Base-by-base conservation (phyloP, 2,113 vertebrate species). In the Mustelus asterias region DNA sequence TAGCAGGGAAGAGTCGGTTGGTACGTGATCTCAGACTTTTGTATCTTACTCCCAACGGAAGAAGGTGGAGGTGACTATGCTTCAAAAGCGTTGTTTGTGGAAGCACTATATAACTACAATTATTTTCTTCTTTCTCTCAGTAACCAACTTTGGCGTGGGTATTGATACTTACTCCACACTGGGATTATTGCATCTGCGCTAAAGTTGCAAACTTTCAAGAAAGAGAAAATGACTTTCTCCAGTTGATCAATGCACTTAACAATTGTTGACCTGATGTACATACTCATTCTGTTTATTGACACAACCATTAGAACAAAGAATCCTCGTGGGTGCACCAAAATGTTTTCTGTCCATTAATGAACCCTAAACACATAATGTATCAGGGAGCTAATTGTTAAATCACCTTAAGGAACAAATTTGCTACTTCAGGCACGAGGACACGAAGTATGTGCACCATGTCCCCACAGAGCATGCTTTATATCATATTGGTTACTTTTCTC, bases 361-460 rank as follows among this genome's bases (percentile, higher is more conserved):
- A 89, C 86, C 33, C 54, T 58, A 22, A 88, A 13, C 85, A 29
- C 85, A 72, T 29, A 29, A 60, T 89, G 29, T 58, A 60, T 89
- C 86, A 89, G 26, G 10, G 86, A 89, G 26, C 29, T 33, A 58
- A 89, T 89, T 89, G 86, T 60, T 89, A 89, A 89, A 89, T 89
- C 86, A 89, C 22, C 86, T 60, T 89, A 58, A 89, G 48, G 48
- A 60, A 26, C 24, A 60, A 54, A 89, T 26, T 89, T 89, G 86
- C 86, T 89, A 58, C 48, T 44, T 89, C 86, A 89, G 48, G 48
- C 54, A 48, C 58, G 85, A 88, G 26, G 22, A 11, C 85, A 58
- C 44, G 13, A 88, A 88, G 85, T 88, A 9, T 54, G 26, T 24
- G 44, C 26, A 88, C 54, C 29, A 88, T 58, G 29, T 88, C 85